These are phyloP conservation scores for Agelas oroides DNA, from an alignment of 37 sponge, comb jelly and placozoan genomes.

Conservation along the genomic window DNA sequence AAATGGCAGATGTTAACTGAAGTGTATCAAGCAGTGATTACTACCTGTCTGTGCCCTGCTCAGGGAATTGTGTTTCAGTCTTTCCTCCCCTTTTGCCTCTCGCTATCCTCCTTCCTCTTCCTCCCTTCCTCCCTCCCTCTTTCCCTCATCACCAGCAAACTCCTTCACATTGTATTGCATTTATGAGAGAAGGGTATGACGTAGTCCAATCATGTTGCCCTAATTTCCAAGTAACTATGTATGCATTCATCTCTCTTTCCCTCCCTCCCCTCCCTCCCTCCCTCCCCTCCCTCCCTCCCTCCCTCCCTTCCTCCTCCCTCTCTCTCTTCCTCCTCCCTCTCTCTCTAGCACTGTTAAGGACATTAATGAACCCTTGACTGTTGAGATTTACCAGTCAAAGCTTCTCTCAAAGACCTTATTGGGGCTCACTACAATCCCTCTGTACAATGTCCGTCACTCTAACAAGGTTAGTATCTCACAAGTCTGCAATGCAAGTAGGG, in stretches of 20 bases:
- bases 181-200: too few relatives aligned
- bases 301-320: too few relatives aligned
- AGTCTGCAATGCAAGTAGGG: too few relatives aligned
- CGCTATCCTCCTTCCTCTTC: constrained; percentile 17
- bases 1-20: too few relatives aligned
- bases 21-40: too few relatives aligned
- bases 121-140: not conserved
- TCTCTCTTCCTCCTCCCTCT: not conserved
- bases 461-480: constrained; percentile 59
- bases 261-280: too few relatives aligned
- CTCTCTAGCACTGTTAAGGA: not conserved
- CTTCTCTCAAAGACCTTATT: constrained; percentile 11
- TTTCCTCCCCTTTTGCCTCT: constrained; percentile 13
- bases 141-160: not conserved
- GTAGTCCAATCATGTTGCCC: too few relatives aligned
- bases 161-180: too few relatives aligned
- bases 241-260: not conserved
- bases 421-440: constrained; percentile 34
- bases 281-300: too few relatives aligned
- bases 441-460: constrained; percentile 49
- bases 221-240: too few relatives aligned
- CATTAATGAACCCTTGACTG: not conserved
- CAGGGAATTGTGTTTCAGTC: not conserved
- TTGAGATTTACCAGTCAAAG: constrained; percentile 30
- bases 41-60: too few relatives aligned